These are phyloP conservation scores for Anarsia innoxiella DNA, from an alignment of 2,888 invertebrate species.

Conservation along the genomic window DNA sequence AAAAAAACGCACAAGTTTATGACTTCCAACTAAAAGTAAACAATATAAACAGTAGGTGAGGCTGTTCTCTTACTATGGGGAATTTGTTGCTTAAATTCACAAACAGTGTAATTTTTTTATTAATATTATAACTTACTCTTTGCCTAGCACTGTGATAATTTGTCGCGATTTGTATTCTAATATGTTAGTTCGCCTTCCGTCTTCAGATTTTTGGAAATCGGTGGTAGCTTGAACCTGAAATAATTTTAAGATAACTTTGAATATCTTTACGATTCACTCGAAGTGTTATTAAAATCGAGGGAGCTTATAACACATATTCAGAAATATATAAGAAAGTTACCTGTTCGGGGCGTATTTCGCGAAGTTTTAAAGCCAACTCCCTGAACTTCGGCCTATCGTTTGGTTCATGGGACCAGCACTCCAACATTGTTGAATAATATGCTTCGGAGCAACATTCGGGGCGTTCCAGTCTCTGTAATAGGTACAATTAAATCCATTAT, in stretches of 20 bases:
- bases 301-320: neutral
- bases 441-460: slow-evolving; percentile 97
- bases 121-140: slow-evolving; percentile 43
- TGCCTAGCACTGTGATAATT: slow-evolving; percentile 88
- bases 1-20: no score
- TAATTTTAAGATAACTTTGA: neutral
- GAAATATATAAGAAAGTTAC: slow-evolving; percentile 35
- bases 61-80: no score
- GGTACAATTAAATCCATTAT: no score
- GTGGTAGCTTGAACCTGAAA: slow-evolving; percentile 81
- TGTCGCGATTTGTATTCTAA: slow-evolving; percentile 91
- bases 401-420: slow-evolving; percentile 97
- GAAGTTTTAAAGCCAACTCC: slow-evolving; percentile 85
- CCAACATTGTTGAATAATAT: slow-evolving; percentile 93
- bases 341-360: slow-evolving; percentile 93
- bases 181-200: slow-evolving; percentile 77
- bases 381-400: slow-evolving; percentile 91
- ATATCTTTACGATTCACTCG: neutral
- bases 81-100: no score
- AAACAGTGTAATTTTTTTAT: no score
- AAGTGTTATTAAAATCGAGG: neutral
- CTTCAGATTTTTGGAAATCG: slow-evolving; percentile 62
- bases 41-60: no score
- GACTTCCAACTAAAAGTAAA: no score
- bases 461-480: slow-evolving; percentile 88